A percentile compares a stretch with the other conserved stretches of the same genome.
These are phyloP conservation scores for Musca domestica DNA, from an alignment of 1,140 invertebrate genomes.

Conservation along the genomic window DNA sequence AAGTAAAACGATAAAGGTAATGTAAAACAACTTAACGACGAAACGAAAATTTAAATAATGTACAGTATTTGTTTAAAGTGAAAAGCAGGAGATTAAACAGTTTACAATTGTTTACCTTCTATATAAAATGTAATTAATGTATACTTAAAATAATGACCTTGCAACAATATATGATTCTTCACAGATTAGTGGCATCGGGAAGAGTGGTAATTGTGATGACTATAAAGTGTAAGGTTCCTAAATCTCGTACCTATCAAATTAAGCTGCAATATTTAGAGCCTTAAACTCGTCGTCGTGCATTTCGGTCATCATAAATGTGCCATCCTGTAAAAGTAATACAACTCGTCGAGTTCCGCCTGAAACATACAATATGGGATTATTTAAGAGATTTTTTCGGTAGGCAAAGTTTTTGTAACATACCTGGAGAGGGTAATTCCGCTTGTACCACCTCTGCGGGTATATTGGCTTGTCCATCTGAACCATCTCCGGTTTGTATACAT, in stretches of 20 bases:
- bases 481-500: slow-evolving; percentile 56
- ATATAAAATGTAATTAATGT: slow-evolving; percentile 4
- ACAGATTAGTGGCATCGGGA: too few species aligned
- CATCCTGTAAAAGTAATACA: slow-evolving; percentile 74
- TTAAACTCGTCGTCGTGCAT: slow-evolving; percentile 80
- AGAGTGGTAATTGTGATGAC: too few species aligned
- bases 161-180: too few species aligned
- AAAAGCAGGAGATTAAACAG: neutral
- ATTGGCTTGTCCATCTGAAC: slow-evolving; percentile 61
- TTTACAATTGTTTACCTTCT: slow-evolving; percentile 1
- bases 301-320: slow-evolving; percentile 80
- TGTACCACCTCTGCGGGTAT: slow-evolving; percentile 80
- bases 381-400: neutral
- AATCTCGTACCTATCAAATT: slow-evolving; percentile 28
- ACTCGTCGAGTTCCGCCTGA: slow-evolving; percentile 76
- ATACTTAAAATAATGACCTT: too few species aligned
- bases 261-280: slow-evolving; percentile 59
- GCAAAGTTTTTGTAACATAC: slow-evolving; percentile 53
- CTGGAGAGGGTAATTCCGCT: slow-evolving; percentile 74
- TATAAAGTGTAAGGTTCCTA: neutral
- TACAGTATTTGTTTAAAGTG: slow-evolving; percentile 5
- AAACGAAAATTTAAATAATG: slow-evolving; percentile 16
- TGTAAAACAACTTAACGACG: slow-evolving; percentile 8
- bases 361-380: slow-evolving; percentile 14
- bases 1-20: neutral